Evolutionary conservation across 2,888 invertebrate genomes (phyloP), one percentile per base, ranked within the genome.

Genomic region (Heteropelma amictum): DNA sequence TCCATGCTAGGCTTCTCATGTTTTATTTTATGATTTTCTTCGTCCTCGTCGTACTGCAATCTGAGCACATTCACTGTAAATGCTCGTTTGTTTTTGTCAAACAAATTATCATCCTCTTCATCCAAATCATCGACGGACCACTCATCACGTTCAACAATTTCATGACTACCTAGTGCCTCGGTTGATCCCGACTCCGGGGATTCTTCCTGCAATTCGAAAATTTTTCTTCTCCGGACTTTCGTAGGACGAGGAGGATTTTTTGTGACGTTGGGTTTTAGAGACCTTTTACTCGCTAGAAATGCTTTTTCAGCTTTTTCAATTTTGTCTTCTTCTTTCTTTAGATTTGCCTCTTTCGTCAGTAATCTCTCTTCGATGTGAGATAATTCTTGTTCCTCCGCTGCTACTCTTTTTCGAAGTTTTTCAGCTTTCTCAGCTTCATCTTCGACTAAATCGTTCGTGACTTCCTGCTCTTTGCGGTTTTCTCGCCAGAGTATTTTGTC

Each of bases 11-110:
- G 77, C 4, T 67, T 51, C 5, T 42, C 51, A 17, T 64, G 63
- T 7, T 72, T 76, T 53, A 74, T 10, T 28, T 49, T 64, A 33
- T 74, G 73, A 33, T 58, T 77, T 30, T 79, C 77, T 53, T 78
- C 77, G 3, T 79, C 71, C 35, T 81, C 78, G 42, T 79, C 79
- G 45, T 81, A 81, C n/a, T 73, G 77, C 8, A 80, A 49, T 3
- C 54, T 60, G 14, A 78, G n/a, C n/a, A 80, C 80, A 4, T 80
- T 81, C n/a, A 80, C 80, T 4, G 83, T 81, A 23, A 77, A 81
- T 21, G 72, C 26, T 21, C 77, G 40, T 28, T 76, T 70, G 19
- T 28, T 65, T 14, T 45, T 35, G 0, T 47, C 51, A 3, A 60
- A 40, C 8, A 35, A 35, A 2, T 65, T 45, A 10, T 64, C 56